A percentile compares a stretch with the other conserved stretches of the same genome.
These are phyloP conservation scores for Pogonomyrmex barbatus DNA, from an alignment of 1,140 invertebrate genomes.

Conservation along the genomic window DNA sequence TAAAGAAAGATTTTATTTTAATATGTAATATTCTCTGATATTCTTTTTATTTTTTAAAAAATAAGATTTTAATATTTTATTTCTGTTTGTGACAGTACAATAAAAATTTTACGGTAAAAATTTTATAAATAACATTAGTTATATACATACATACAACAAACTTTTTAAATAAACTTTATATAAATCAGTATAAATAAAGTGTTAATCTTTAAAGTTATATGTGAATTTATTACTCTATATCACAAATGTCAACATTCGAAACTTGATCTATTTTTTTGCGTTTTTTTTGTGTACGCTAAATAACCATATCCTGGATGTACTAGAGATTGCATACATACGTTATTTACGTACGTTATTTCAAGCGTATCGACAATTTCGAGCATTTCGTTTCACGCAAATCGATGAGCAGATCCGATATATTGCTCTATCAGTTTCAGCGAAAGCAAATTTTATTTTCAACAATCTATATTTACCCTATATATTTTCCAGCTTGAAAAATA, in stretches of 20 bases:
- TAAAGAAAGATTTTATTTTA: too few species aligned
- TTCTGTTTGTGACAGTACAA: too few species aligned
- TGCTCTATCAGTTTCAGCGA: conserved; percentile 1
- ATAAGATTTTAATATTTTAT: too few species aligned
- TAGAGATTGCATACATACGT: not conserved
- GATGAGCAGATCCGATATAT: conserved; percentile 23
- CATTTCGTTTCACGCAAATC: conserved; percentile 27
- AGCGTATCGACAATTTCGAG: conserved; percentile 9
- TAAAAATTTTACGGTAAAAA: too few species aligned
- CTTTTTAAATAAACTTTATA: not conserved
- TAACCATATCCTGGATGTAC: conserved; percentile 21
- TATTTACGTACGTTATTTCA: conserved; percentile 11
- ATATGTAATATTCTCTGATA: too few species aligned
- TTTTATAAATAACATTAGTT: too few species aligned
- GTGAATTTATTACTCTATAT: not conserved
- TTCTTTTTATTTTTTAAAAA: too few species aligned
- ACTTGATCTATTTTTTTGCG: conserved; percentile 37
- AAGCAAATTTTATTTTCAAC: conserved; percentile 12
- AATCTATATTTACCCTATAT: conserved; percentile 26
- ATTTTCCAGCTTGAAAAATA: not conserved
- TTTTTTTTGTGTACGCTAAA: not conserved
- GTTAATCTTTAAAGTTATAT: conserved; percentile 28
- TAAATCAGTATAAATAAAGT: conserved; percentile 8
- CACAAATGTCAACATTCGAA: conserved; percentile 9
- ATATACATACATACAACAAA: too few species aligned